Percentiles rank a stretch among this genome's conserved stretches.
Conservation (phyloP, 1,140 invertebrate genomes). For the Luehdorfia chinensis region DNA sequence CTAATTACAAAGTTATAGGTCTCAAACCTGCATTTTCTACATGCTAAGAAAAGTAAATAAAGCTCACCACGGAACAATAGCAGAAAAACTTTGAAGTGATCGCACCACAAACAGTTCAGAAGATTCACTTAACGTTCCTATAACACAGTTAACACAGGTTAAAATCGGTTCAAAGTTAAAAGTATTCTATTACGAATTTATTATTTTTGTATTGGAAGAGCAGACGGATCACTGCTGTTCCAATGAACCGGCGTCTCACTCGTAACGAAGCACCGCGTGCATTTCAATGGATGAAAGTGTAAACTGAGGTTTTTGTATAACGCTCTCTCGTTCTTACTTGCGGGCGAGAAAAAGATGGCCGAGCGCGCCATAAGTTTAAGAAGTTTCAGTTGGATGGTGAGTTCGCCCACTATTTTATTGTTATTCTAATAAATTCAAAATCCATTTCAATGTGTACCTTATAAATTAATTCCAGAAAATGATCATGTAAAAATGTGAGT, state of each 20-base stretch:
- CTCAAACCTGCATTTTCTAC: not conserved
- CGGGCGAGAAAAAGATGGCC: conserved; percentile 43
- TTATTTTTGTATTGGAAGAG: conserved; percentile 29
- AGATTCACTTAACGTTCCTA: not conserved
- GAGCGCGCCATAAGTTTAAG: conserved; percentile 40
- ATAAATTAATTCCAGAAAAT: not conserved
- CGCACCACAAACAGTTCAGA: conserved; percentile 5
- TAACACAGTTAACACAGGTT: conserved; percentile 24
- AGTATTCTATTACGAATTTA: conserved; percentile 29
- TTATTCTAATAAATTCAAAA: conserved; percentile 50
- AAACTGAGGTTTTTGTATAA: conserved; percentile 74
- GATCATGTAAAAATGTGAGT: not conserved
- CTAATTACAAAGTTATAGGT: too few species aligned
- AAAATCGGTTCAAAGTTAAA: conserved; percentile 13
- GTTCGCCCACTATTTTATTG: conserved; percentile 66
- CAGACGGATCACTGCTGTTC: conserved; percentile 49
- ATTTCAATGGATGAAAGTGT: conserved; percentile 75
- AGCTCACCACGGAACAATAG: conserved; percentile 2
- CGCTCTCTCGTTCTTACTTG: conserved; percentile 51
- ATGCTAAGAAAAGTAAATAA: conserved; percentile 11
- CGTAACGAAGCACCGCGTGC: conserved; percentile 65
- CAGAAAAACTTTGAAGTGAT: not conserved
- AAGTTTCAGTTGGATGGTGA: conserved; percentile 50
- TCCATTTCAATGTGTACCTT: not conserved
- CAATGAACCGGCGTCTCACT: conserved; percentile 57